Conservation (phyloP, 2,113 vertebrate species). For the Egretta garzetta region DNA sequence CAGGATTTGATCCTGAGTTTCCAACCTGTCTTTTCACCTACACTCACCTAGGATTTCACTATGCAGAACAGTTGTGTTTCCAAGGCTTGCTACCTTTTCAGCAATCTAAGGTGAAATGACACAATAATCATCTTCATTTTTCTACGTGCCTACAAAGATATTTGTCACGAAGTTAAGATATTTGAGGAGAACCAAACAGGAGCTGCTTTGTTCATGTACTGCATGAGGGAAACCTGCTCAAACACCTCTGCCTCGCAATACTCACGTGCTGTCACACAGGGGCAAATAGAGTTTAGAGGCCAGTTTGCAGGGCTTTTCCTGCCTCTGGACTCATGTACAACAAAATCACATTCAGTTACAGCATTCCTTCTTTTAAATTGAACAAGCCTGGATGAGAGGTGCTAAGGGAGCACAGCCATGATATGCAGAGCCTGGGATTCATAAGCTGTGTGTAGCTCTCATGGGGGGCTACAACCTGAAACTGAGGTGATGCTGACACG, state of each 20-base stretch:
- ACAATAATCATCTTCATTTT: neutral
- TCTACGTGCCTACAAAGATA: neutral
- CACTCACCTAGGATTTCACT: neutral
- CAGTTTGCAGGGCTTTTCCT: neutral
- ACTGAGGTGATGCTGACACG: neutral
- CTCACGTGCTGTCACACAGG: neutral
- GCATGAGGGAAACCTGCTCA: accelerated
- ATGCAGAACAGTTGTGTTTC: neutral
- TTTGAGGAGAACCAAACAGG: neutral
- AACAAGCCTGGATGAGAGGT: too few species aligned
- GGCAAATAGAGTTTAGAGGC: neutral
- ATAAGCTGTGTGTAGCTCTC: accelerated
- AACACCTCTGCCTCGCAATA: neutral
- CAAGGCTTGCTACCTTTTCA: neutral
- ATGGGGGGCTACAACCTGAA: neutral
- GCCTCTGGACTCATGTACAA: too few species aligned
- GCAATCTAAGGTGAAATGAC: accelerated
- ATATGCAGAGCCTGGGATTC: neutral
- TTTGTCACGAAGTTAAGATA: accelerated
- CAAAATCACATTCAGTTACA: neutral
- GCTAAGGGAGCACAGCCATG: accelerated
- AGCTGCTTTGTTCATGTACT: neutral
- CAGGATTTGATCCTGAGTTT: neutral
- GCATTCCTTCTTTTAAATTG: neutral
- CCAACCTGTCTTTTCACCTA: neutral